A percentile compares a stretch with the other conserved stretches of the same genome.
These are phyloP conservation scores for Caenorhabditis tropicalis DNA, from an alignment of 1,140 invertebrate genomes.

Conservation along the genomic window DNA sequence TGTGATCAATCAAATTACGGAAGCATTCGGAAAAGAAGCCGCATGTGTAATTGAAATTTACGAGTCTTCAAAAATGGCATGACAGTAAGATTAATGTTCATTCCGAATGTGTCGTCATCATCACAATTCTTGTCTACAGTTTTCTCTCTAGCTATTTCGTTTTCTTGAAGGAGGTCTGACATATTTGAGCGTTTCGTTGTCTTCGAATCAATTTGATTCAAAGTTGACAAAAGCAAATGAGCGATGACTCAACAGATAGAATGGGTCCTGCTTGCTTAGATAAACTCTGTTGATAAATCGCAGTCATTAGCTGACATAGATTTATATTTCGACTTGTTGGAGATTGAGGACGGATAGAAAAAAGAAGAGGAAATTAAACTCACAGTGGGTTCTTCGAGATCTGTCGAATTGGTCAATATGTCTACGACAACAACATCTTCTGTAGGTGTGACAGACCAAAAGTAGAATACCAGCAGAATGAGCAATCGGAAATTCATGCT, in stretches of 20 bases:
- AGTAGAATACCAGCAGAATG: conserved; percentile 1
- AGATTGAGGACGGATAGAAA: not conserved
- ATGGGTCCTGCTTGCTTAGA: conserved; percentile 26
- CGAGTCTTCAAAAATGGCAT: not conserved
- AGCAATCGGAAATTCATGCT: conserved; percentile 21
- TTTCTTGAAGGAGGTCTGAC: not conserved
- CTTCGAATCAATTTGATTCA: not conserved
- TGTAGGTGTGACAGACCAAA: not conserved
- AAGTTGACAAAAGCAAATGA: not conserved
- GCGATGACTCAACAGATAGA: conserved; percentile 34
- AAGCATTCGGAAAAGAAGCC: conserved; percentile 18
- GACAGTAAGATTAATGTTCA: conserved; percentile 25
- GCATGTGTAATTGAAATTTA: conserved; percentile 41
- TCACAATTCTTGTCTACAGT: not conserved
- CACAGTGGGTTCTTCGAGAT: conserved; percentile 17
- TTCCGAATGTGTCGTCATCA: not conserved
- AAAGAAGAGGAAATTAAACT: not conserved
- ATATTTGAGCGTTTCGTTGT: not conserved
- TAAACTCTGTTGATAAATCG: conserved; percentile 33
- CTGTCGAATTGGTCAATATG: conserved; percentile 6
- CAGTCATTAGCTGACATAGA: conserved; percentile 44
- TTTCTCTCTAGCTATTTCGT: not conserved
- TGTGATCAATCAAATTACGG: conserved; percentile 27
- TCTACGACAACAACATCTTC: conserved; percentile 2
- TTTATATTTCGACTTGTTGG: conserved; percentile 22